These are phyloP conservation scores for Mercenaria mercenaria DNA, from an alignment of 1,140 invertebrate species.

Conservation along the genomic window DNA sequence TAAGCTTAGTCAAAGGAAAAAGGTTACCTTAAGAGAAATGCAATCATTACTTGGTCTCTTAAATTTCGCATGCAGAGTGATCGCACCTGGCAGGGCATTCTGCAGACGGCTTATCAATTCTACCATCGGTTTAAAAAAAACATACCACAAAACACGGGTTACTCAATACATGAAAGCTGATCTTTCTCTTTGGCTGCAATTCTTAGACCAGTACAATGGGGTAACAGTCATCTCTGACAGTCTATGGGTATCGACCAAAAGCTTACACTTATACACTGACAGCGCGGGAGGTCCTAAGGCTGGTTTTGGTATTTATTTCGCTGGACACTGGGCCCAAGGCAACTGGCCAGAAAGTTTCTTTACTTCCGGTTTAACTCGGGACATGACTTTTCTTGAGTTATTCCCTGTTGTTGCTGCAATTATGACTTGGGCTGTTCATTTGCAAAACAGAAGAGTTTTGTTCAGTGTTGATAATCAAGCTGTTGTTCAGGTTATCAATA, in stretches of 20 bases:
- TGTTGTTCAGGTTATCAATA: conserved; percentile 8
- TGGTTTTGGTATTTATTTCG: conserved; percentile 12
- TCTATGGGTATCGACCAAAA: background rate
- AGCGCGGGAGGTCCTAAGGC: background rate
- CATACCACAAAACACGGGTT: conserved; percentile 43
- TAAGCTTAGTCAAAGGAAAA: too few relatives aligned
- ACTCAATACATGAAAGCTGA: background rate
- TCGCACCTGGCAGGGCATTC: conserved; percentile 47
- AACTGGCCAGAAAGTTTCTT: conserved; percentile 4
- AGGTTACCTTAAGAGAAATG: too few relatives aligned
- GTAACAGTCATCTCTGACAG: conserved; percentile 7
- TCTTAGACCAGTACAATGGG: conserved; percentile 36
- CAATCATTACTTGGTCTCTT: too few relatives aligned
- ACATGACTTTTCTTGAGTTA: too few relatives aligned
- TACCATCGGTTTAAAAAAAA: background rate
- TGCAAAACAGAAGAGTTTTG: too few relatives aligned
- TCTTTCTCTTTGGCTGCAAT: conserved; percentile 42
- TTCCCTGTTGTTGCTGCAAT: too few relatives aligned
- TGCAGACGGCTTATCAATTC: conserved; percentile 50
- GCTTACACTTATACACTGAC: conserved; percentile 37
- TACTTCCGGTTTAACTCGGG: background rate
- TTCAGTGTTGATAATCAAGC: too few relatives aligned
- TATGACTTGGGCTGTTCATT: background rate
- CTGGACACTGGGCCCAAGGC: background rate
- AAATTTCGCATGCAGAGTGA: too few relatives aligned